Evolutionary conservation across 2,797 vertebrate genomes (phyloP), one percentile per base, ranked within the genome.

Genomic region (Triplophysa yarkandensis): DNA sequence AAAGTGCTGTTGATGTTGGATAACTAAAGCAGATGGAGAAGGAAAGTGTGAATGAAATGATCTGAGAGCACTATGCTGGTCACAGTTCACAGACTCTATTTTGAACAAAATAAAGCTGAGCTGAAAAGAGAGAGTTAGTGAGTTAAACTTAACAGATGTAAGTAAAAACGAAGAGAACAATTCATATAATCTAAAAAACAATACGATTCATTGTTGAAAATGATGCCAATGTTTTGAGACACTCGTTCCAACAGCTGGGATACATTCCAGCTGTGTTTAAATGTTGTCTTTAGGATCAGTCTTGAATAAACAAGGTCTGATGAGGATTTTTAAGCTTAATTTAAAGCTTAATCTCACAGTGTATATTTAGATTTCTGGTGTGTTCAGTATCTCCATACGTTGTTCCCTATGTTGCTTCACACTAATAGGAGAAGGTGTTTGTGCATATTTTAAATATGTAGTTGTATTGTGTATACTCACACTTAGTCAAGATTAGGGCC

Each of bases 21-120:
- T 75, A 68, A 76, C 25, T 48, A 50, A 58, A 64, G 74, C 48
- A 68, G 76, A 76, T 61, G 74, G 72, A 63, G 61, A 74, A 30
- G 71, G 67, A 75, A 60, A 46, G 16, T 71, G 55, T 43, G 71
- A 64, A 58, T 44, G 75, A 63, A 76, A 76, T 60, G 62, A 69
- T 78, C 72, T 72, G 76, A 58, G 19, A 68, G 63, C 68, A 72
- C 50, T 72, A 50, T 34, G 66, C 67, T 11, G 48, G 72, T 75
- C 34, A 58, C 63, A 72, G 76, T 72, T 76, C 76, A 78, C 48
- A 68, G 66, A 43, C 57, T 44, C 28, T 81, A 9, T 43, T 58
- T 63, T 64, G 50, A 67, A 43, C 43, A 52, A 25, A 36, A 52
- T 48, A 77, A 7, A 10, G 25, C 68, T 41, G 71, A 75, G 28